These are phyloP conservation scores for Alviniconcha strummeri DNA, from an alignment of 2,888 invertebrate genomes.

Conservation along the genomic window DNA sequence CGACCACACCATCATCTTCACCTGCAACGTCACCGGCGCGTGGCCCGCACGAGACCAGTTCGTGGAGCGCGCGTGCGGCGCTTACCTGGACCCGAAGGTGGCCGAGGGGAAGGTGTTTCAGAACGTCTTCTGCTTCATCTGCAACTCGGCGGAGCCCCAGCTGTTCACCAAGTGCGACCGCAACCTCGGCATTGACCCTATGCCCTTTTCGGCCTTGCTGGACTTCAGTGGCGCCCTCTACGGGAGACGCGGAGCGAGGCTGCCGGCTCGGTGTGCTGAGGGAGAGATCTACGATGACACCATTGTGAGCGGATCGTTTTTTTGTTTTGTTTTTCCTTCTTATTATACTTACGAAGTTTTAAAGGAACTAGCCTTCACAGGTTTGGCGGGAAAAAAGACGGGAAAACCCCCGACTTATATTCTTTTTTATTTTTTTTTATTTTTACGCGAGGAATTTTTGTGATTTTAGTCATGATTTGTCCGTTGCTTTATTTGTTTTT, in stretches of 20 bases:
- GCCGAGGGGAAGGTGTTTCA: constrained; percentile 29
- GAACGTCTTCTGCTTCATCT: constrained; percentile 46
- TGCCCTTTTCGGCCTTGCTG: constrained; percentile 39
- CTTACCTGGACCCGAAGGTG: constrained; percentile 38
- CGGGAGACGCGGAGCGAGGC: background rate
- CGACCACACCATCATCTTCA: constrained; percentile 27
- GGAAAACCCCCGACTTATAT: too few species aligned
- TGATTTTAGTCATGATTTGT: too few species aligned
- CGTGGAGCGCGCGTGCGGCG: constrained; percentile 40
- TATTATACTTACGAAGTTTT: background rate
- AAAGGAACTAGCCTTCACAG: background rate
- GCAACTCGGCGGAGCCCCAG: constrained; percentile 33
- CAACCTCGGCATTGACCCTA: background rate
- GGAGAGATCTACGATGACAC: constrained; percentile 33
- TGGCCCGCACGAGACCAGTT: constrained; percentile 40
- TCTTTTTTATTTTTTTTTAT: too few species aligned
- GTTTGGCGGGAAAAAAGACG: too few species aligned
- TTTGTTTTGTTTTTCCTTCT: background rate
- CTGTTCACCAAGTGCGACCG: constrained; percentile 27
- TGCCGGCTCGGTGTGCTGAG: background rate
- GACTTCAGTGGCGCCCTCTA: constrained; percentile 37
- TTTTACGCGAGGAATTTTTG: too few species aligned
- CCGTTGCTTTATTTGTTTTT: too few species aligned
- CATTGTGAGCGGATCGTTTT: constrained; percentile 14
- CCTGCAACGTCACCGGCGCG: constrained; percentile 39